Evolutionary conservation across 2,797 vertebrate genomes (phyloP), one percentile per base, ranked within the genome.

Genomic region (Acanthurus leucopareius): DNA sequence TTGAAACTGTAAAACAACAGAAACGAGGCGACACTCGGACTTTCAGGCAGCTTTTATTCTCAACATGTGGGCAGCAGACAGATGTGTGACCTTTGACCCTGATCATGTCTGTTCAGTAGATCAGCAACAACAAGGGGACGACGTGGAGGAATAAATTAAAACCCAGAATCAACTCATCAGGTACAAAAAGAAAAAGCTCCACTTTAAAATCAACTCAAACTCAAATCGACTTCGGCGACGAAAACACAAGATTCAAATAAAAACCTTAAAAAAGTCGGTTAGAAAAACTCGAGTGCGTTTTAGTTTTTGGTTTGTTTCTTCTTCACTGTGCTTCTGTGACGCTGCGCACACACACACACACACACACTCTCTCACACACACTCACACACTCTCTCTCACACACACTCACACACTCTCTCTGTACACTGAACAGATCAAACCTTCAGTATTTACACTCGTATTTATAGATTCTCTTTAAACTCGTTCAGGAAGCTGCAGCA

Each of bases 141-240:
- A 69, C 40, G 54, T 75, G 60, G 81, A 87, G 80, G 75, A 93
- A 93, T 93, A 93, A 93, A 92, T 93, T 89, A 91, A 90, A 79
- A 79, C 54, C 66, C 60, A 58, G 69, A 76, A 85, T 83, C 56
- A 86, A 80, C 57, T 82, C 44, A 35, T 79, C 75, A 49, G 69
- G 62, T 79, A 61, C 38, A 66, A 85, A 85, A 86, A 49, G 51
- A 42, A 44, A 61, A 67, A 47, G 47, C 62, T 51, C 40, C 74
- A 79, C 56, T 54, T 63, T 16, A 42, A 79, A 82, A 75, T 52
- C 10, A 22, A 56, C 35, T 73, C 10, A 1, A 38, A 67, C 68
- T 53, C 63, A 56, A 62, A 51, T 68, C 28, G 48, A 66, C 48
- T 32, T 70, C 28, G 2, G 68, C 42, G 58, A 80, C 47, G 73